Evolutionary conservation across 2,113 vertebrate species (phyloP).

Genomic region (Leucopsar rothschildi): DNA sequence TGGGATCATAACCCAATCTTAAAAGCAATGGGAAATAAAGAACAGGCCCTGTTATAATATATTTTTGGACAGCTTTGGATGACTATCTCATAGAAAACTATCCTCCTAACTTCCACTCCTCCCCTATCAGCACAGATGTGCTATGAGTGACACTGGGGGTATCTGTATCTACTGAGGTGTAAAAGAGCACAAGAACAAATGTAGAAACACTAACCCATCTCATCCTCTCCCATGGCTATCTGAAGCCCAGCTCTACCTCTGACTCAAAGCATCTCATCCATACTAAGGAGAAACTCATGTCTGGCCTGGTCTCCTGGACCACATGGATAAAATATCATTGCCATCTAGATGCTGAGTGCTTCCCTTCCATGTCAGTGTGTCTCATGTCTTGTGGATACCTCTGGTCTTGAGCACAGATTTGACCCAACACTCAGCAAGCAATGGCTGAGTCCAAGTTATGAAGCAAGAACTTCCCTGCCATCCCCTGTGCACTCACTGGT

Average conservation of each 20-base stretch:
- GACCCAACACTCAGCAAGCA: background rate
- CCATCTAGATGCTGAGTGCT: background rate
- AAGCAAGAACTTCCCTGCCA: fast-evolving
- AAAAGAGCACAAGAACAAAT: background rate
- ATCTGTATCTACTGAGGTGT: background rate
- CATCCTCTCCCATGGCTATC: background rate
- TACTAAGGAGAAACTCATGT: background rate
- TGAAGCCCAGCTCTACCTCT: background rate
- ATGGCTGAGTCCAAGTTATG: background rate
- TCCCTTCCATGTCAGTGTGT: background rate
- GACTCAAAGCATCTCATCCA: background rate
- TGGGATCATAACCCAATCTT: conserved; percentile 48
- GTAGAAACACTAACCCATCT: background rate
- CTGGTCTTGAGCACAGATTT: background rate
- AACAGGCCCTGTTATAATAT: background rate
- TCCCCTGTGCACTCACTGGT: fast-evolving
- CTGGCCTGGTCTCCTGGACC: background rate
- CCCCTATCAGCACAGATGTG: background rate
- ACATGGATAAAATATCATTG: background rate
- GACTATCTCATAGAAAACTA: conserved; percentile 15
- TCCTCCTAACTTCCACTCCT: background rate
- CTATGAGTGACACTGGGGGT: background rate
- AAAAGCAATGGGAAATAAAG: conserved; percentile 58
- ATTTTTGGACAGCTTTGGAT: conserved; percentile 1
- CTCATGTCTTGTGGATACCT: background rate